These are phyloP conservation scores for Hystrix brachyura DNA, from an alignment of 2,113 vertebrate species.

Conservation along the genomic window DNA sequence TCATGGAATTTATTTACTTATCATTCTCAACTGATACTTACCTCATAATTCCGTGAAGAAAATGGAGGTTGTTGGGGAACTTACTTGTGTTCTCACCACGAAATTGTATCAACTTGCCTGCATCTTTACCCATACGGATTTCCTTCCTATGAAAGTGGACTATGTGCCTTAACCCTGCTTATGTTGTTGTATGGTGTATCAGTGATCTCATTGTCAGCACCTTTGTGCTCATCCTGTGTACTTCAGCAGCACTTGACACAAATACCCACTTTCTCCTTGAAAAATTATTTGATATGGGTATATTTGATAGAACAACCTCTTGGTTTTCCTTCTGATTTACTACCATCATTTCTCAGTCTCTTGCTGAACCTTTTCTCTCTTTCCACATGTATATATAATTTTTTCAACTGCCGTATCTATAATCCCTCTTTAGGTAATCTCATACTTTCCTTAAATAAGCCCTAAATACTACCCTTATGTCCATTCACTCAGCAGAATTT, in stretches of 20 bases:
- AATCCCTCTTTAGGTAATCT: neutral
- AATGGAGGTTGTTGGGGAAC: neutral
- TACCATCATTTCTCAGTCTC: neutral
- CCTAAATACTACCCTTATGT: neutral
- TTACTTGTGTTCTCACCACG: neutral
- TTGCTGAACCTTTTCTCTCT: neutral
- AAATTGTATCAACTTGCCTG: neutral
- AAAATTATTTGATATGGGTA: neutral
- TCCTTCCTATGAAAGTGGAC: neutral
- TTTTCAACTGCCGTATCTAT: neutral
- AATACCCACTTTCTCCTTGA: constrained; percentile 7
- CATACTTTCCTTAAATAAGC: neutral
- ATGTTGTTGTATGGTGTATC: neutral
- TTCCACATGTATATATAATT: neutral
- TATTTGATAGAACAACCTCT: neutral
- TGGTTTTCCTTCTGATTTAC: neutral
- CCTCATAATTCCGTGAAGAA: constrained; percentile 31
- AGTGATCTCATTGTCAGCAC: neutral
- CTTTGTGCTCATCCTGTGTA: neutral
- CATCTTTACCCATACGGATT: neutral
- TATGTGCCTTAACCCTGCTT: neutral
- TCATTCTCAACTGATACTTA: constrained; percentile 31
- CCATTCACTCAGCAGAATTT: neutral
- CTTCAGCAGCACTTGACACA: neutral
- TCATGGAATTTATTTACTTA: constrained; percentile 8